Evolutionary conservation across 2,797 vertebrate species (phyloP).

Genomic region (Anabacerthia variegaticeps): DNA sequence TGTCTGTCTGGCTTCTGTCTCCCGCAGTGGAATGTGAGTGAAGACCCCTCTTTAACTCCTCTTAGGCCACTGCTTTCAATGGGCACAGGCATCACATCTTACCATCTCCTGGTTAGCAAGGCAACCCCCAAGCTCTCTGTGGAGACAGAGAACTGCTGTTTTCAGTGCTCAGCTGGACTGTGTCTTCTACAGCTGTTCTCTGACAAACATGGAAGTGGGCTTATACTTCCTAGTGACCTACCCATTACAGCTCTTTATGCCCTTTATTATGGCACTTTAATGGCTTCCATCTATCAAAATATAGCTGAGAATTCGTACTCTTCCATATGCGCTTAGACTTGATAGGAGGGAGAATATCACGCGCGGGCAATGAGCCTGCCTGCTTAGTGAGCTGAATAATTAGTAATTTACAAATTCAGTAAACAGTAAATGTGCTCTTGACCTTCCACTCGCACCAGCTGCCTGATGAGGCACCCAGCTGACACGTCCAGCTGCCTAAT

Average conservation of each 20-base stretch:
- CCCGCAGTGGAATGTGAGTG: too few species aligned
- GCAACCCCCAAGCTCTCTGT: not conserved
- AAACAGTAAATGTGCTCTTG: conserved; percentile 56
- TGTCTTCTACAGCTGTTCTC: not conserved
- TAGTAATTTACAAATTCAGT: conserved; percentile 55
- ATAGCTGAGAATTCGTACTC: conserved; percentile 17
- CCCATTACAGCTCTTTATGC: not conserved
- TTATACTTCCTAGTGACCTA: not conserved
- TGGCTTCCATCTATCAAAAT: conserved; percentile 36
- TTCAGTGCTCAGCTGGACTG: not conserved
- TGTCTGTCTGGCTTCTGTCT: not conserved
- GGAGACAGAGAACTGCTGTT: not conserved
- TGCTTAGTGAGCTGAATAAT: conserved; percentile 61
- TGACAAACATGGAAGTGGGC: not conserved
- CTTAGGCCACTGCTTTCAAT: not conserved
- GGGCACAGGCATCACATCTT: not conserved
- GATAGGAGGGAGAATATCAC: not conserved
- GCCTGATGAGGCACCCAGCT: conserved; percentile 61
- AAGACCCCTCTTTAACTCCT: not conserved
- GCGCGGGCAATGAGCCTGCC: not conserved
- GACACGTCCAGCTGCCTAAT: conserved; percentile 60
- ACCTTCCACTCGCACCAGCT: conserved; percentile 61
- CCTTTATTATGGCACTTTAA: not conserved
- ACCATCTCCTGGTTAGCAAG: not conserved
- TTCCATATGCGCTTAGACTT: not conserved